Evolutionary conservation across 2,797 vertebrate genomes (phyloP), one percentile per base, ranked within the genome.

Genomic region (Amblyopsis hoosieri): DNA sequence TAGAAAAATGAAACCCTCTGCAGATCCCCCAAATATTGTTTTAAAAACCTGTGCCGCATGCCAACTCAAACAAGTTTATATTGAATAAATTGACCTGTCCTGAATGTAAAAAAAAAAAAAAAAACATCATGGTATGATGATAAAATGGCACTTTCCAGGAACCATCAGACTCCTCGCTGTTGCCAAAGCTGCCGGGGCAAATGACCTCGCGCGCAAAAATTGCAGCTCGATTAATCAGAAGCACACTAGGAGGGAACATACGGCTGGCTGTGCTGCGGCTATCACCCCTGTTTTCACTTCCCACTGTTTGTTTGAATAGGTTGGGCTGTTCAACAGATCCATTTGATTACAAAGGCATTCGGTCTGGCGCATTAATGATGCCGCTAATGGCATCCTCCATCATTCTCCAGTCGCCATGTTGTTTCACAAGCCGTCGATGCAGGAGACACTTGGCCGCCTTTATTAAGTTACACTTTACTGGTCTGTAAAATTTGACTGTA

Each of bases 391-490:
- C 78, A 7, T 85, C 69, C 74, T 91, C 85, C 78, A 88, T 91
- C 88, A 89, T 73, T 72, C 72, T 59, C 57, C 70, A 78, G 83
- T 82, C 81, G 78, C 80, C 63, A 42, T 72, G 81, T 84, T 83
- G 86, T 83, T 82, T 71, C 78, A 69, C 79, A 72, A 72, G 73
- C 78, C 74, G 80, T 83, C 86, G 69, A 83, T 85, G 79, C 76
- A 53, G 60, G 31, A 23, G 48, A 49, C 79, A 60, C 79, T 80
- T 69, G 75, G 64, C 62, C 13, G 60, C 81, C 76, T 82, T 89
- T 87, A 87, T 90, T 83, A 86, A 85, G 80, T 85, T 87, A 85
- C 86, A 85, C 84, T 89, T 90, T 89, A 89, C 81, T 84, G 87
- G 77, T 80, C 85, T 89, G 90, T 90, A 87, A 89, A 90, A 89